Percentiles rank a stretch among this genome's conserved stretches.
phyloP scores from a whole-genome alignment of 2,888 invertebrate genomes.

The Thereva unica region DNA sequence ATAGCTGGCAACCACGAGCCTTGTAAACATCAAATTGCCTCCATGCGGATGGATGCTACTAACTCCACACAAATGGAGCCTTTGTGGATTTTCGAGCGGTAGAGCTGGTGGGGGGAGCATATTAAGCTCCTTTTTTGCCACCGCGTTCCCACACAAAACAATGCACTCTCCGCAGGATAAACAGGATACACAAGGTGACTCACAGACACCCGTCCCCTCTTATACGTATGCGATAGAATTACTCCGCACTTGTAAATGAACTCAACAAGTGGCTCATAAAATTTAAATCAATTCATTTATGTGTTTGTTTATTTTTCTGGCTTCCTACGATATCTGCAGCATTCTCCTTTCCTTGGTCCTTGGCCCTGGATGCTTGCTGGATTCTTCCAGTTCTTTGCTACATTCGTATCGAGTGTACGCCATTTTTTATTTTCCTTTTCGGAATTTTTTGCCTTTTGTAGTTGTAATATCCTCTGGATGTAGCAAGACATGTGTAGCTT shows the following conservation, averaged over 20 bases:
- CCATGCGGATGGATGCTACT: constrained; percentile 11
- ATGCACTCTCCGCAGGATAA: neutral
- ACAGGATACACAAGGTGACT: constrained; percentile 21
- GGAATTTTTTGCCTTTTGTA: no score
- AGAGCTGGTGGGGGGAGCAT: constrained; percentile 18
- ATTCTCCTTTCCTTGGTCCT: constrained; percentile 11
- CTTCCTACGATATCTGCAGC: constrained; percentile 30
- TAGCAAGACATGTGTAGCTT: constrained; percentile 11
- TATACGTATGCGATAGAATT: constrained; percentile 36
- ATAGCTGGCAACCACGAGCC: constrained; percentile 15
- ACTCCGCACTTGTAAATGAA: constrained; percentile 42
- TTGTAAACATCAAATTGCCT: constrained; percentile 35
- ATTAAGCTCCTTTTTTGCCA: constrained; percentile 29
- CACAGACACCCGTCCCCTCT: constrained; percentile 9
- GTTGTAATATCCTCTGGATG: constrained; percentile 27
- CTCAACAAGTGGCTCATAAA: constrained; percentile 49
- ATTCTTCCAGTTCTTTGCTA: no score
- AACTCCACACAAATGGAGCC: constrained; percentile 23
- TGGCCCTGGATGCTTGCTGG: no score
- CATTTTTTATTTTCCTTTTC: no score
- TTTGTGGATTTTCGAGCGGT: neutral
- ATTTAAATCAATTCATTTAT: constrained; percentile 49
- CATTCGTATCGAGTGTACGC: no score
- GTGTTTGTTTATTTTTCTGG: constrained; percentile 42
- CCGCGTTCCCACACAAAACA: constrained; percentile 21